Evolutionary conservation across 2,888 invertebrate genomes (phyloP), one percentile per base, ranked within the genome.

Genomic region (Pseudococcus jackbeardsleyi): DNA sequence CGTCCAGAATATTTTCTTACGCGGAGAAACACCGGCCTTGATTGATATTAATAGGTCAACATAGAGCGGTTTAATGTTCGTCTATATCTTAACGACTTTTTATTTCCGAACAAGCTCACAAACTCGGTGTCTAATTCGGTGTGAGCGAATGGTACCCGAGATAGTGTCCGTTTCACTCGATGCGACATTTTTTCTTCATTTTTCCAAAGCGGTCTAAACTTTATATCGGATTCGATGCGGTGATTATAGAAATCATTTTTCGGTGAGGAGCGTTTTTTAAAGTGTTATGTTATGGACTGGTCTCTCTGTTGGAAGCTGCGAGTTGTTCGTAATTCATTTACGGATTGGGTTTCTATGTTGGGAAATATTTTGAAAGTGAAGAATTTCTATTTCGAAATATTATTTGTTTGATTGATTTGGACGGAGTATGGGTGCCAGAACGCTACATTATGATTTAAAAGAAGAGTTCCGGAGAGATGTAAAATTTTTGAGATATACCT

Each of bases 11-110:
- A 72, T 33, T 33, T 33, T 33, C 26, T 33, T 19, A 6, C 7
- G 7, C 9, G 68, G 33, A 72, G 68, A 59, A 59, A 59, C 19
- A 59, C 19, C 68, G 68, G 33, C 68, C 68, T 72, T 72, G 68
- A 72, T 72, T 72, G 68, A 72, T 72, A 72, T 33, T 72, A 72
- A 72, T 72, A 72, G 68, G 68, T 72, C 68, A 33, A 33, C 68
- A 72, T 72, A 72, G 68, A 72, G 68, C 26, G 68, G 68, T 72
- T 33, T 33, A 72, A 72, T 72, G 68, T 72, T 72, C 68, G 11
- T 72, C 33, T 72, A 33, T 72, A n/a, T 33, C 33, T 22, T 72
- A 33, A 33, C 68, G 68, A 59, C 59, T 59, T n/a, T 59, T 59
- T 59, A 59, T 59, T 59, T 19, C 11, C 59, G 19, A 59, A 59